Percentiles rank a stretch among this genome's conserved stretches.
Conservation (phyloP, 2,113 vertebrate genomes). For the Leucopsar rothschildi region DNA sequence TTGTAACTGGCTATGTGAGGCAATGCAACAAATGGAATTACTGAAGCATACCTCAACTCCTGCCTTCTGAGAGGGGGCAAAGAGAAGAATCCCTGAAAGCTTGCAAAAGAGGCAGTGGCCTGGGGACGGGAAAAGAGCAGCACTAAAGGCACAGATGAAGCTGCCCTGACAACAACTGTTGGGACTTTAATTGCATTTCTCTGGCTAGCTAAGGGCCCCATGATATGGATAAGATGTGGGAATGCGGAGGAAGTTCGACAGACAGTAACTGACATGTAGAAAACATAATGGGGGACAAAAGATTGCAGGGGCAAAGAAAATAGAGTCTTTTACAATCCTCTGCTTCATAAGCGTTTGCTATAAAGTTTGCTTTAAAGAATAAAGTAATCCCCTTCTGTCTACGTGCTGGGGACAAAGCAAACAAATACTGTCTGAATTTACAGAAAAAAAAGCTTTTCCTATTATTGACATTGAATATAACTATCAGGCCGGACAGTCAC, state of each 20-base stretch:
- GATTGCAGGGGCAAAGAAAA: not conserved
- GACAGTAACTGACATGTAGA: not conserved
- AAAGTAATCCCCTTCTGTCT: not conserved
- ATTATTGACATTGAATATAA: not conserved
- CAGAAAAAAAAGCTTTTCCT: not conserved
- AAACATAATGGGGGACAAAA: rapidly evolving
- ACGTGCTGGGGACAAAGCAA: not conserved
- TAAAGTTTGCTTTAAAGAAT: not conserved
- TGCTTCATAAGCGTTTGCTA: not conserved
- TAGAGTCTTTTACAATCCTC: not conserved
- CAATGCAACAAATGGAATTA: not conserved
- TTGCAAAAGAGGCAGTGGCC: not conserved
- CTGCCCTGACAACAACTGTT: not conserved
- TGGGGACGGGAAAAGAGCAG: not conserved
- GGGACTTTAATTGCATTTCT: not conserved
- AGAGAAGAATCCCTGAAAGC: not conserved
- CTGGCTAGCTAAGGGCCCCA: not conserved
- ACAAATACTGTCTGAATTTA: not conserved
- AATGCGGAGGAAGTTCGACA: not conserved
- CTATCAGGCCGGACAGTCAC: not conserved
- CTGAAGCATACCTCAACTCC: not conserved
- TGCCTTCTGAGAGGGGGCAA: not conserved
- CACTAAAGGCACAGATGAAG: not conserved
- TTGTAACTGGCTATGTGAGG: not conserved
- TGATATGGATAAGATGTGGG: rapidly evolving